Conservation (phyloP, 2,113 vertebrate genomes). For the Ondatra zibethicus region DNA sequence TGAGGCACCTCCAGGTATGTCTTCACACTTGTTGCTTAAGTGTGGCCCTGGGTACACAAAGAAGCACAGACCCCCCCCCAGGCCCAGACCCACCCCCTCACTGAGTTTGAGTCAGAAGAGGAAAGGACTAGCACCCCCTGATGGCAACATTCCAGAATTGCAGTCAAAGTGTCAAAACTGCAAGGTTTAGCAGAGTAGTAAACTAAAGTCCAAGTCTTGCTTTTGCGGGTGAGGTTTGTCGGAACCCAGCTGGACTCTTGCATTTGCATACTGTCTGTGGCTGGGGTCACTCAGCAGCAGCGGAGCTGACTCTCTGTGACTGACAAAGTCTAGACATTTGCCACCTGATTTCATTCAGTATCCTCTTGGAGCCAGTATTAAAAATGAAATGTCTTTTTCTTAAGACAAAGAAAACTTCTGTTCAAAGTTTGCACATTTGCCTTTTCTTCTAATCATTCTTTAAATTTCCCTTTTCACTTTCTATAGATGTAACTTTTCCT, state of each 20-base stretch:
- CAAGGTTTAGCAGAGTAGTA: neutral
- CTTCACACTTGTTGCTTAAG: neutral
- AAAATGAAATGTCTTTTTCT: slow-evolving; percentile 37
- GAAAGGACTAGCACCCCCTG: neutral
- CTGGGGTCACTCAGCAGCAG: neutral
- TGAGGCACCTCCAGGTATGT: rapidly evolving
- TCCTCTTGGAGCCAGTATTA: neutral
- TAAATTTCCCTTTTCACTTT: slow-evolving; percentile 2
- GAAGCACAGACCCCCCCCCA: neutral
- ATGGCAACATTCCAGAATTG: neutral
- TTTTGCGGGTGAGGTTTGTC: neutral
- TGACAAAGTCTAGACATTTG: neutral
- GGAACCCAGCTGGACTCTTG: neutral
- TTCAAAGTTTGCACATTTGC: slow-evolving; percentile 3
- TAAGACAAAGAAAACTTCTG: slow-evolving; percentile 23
- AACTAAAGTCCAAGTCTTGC: neutral
- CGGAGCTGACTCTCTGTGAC: neutral
- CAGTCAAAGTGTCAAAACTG: neutral
- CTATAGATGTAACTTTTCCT: slow-evolving; percentile 29
- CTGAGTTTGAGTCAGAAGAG: neutral
- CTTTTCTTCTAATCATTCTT: slow-evolving; percentile 37
- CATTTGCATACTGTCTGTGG: neutral
- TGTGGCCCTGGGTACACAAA: neutral
- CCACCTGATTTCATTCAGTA: neutral
- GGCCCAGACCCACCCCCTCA: neutral